Conservation (phyloP, 1,140 invertebrate genomes). For the Eumaeus atala region DNA sequence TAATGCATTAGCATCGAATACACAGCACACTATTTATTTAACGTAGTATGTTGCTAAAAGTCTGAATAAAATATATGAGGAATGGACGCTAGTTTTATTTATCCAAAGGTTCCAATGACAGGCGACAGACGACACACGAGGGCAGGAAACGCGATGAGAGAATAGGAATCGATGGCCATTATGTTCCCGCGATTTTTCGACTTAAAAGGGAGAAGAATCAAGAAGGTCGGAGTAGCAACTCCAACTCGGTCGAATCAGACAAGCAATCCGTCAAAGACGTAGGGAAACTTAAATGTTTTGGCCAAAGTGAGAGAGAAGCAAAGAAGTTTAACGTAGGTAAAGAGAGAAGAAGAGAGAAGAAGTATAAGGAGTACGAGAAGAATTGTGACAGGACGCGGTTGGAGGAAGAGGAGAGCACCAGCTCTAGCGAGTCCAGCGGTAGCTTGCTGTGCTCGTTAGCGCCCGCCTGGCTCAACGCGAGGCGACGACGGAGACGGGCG, state of each 20-base stretch:
- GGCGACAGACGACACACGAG: slow-evolving; percentile 21
- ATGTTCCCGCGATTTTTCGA: slow-evolving; percentile 22
- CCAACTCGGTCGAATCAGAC: not conserved
- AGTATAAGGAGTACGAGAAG: slow-evolving; percentile 1
- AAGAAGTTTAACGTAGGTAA: slow-evolving; percentile 11
- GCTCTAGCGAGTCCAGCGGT: slow-evolving; percentile 49
- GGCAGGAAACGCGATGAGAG: not conserved
- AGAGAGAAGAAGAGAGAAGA: slow-evolving; percentile 13
- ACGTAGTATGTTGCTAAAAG: slow-evolving; percentile 22
- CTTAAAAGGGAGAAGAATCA: slow-evolving; percentile 23
- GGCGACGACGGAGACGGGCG: slow-evolving; percentile 31
- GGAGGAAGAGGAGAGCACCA: slow-evolving; percentile 36
- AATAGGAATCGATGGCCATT: not conserved
- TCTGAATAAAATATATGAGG: slow-evolving; percentile 38
- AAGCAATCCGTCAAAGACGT: not conserved
- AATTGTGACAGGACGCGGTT: slow-evolving; percentile 6
- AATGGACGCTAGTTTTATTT: slow-evolving; percentile 50
- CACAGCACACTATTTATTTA: slow-evolving; percentile 36
- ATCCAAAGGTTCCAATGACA: slow-evolving; percentile 42
- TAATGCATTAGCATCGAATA: slow-evolving; percentile 28
- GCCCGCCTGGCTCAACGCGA: slow-evolving; percentile 46
- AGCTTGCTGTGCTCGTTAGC: slow-evolving; percentile 54
- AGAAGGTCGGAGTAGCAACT: slow-evolving; percentile 7
- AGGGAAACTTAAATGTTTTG: not conserved
- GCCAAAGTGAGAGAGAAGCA: not conserved